Evolutionary conservation across 2,113 vertebrate genomes (phyloP).

Genomic region (Cheilinus undulatus): DNA sequence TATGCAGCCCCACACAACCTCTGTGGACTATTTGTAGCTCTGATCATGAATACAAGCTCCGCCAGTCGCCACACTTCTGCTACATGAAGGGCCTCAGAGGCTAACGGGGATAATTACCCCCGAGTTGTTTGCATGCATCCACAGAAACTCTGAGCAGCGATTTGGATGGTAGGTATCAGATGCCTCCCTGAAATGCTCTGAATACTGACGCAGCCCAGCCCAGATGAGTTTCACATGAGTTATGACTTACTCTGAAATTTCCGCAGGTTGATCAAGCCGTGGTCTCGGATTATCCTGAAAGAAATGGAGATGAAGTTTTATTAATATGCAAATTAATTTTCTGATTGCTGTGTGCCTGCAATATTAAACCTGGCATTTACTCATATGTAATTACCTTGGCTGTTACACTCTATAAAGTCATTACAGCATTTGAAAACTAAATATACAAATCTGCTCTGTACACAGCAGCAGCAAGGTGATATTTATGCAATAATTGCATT

Average conservation of each 20-base stretch:
- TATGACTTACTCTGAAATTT: slow-evolving; percentile 96
- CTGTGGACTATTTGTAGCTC: slow-evolving; percentile 32
- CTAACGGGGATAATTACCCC: slow-evolving; percentile 53
- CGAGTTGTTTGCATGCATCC: slow-evolving; percentile 52
- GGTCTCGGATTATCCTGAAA: slow-evolving; percentile 96
- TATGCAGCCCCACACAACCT: slow-evolving; percentile 27
- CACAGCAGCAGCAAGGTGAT: background rate
- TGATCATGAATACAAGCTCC: slow-evolving; percentile 36
- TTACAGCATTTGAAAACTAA: background rate
- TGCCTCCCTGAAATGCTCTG: slow-evolving; percentile 37
- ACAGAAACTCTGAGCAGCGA: slow-evolving; percentile 44
- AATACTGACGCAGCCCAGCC: slow-evolving; percentile 11
- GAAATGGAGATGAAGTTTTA: slow-evolving; percentile 45
- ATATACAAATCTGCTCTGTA: background rate
- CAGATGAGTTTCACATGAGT: background rate
- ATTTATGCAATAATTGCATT: background rate
- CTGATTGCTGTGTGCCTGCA: background rate
- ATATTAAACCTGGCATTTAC: slow-evolving; percentile 27
- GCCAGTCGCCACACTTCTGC: slow-evolving; percentile 26
- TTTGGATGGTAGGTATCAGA: slow-evolving; percentile 50
- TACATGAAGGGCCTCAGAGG: slow-evolving; percentile 29
- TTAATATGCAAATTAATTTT: slow-evolving; percentile 21
- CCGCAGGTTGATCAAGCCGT: slow-evolving; percentile 96
- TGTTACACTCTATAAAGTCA: slow-evolving; percentile 13
- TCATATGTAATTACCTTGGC: slow-evolving; percentile 14